Evolutionary conservation across 2,888 invertebrate species (phyloP), one percentile per base, ranked within the genome.

Genomic region (Dolichopus griseipennis): DNA sequence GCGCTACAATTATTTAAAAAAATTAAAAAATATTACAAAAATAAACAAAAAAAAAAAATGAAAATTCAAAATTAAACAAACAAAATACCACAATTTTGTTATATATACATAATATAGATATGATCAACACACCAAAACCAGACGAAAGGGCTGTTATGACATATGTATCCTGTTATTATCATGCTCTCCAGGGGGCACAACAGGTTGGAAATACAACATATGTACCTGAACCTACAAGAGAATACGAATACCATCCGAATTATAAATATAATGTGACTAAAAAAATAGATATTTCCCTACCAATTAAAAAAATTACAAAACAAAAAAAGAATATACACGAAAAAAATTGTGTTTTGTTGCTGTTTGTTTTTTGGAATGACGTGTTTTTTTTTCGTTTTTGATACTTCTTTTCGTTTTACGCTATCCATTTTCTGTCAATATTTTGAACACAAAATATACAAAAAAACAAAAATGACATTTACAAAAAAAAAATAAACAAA

Each of bases 131-230:
- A 80, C 95, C 95, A 82, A 97, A 97, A 87, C 99, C 99, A 83
- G 99, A 99, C 86, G 99, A 99, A 87, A 92, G 98, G 85, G 98
- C 98, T 83, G 97, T 99, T 83, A 99, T 99, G 99, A 98, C 99
- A 80, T 99, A 99, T 85, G 98, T 99, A 85, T 99, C 98, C 83
- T 97, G 98, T 88, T 99, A 97, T 89, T 99, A 99, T 87, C 99
- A 99, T 87, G 98, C 99, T 84, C 99, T 99, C 92, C 96, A 97
- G 87, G 97, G 98, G 86, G 95, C 95, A 83, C 95, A 95, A 87
- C 95, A 96, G 95, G 96, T 95, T 82, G 81, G 81, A 81, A 79
- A 79, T 79, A 77, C 78, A 79, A 79, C 79, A 78, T 79, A 81
- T 79, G 80, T 79, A 78, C 81, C 80, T 78, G 77, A 80, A 80